Conservation (phyloP, 1,140 invertebrate species). For the Camponotus vicinus region DNA sequence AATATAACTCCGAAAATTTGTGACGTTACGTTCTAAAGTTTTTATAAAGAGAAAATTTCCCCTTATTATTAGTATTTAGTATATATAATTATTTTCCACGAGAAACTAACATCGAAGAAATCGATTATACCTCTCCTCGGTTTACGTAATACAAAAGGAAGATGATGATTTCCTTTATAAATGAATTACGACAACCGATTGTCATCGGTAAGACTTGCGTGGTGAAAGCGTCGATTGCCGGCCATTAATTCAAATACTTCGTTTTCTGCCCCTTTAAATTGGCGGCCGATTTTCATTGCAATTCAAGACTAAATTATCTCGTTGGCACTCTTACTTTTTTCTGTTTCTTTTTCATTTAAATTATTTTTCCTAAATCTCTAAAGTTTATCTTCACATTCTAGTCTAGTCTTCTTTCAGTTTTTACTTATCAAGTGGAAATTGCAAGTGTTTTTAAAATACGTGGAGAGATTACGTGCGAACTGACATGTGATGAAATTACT, state of each 20-base stretch:
- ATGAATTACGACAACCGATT: conserved; percentile 62
- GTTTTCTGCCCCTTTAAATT: conserved; percentile 50
- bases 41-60: background rate
- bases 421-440: background rate
- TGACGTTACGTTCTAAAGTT: background rate
- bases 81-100: conserved; percentile 21
- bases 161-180: conserved; percentile 43
- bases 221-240: conserved; percentile 57
- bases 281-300: conserved; percentile 21
- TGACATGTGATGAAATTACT: background rate
- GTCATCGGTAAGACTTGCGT: conserved; percentile 25
- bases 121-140: conserved; percentile 35
- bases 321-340: background rate
- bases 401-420: too few species aligned
- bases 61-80: background rate
- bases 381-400: background rate
- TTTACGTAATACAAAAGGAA: conserved; percentile 9
- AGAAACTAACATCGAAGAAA: conserved; percentile 7
- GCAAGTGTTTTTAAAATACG: background rate
- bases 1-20: conserved; percentile 2
- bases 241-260: conserved; percentile 68
- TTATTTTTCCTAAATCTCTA: background rate
- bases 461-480: background rate
- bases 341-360: background rate
- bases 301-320: conserved; percentile 56